phyloP scores from a whole-genome alignment of 2,888 invertebrate genomes.

The Trachelus tabidus region DNA sequence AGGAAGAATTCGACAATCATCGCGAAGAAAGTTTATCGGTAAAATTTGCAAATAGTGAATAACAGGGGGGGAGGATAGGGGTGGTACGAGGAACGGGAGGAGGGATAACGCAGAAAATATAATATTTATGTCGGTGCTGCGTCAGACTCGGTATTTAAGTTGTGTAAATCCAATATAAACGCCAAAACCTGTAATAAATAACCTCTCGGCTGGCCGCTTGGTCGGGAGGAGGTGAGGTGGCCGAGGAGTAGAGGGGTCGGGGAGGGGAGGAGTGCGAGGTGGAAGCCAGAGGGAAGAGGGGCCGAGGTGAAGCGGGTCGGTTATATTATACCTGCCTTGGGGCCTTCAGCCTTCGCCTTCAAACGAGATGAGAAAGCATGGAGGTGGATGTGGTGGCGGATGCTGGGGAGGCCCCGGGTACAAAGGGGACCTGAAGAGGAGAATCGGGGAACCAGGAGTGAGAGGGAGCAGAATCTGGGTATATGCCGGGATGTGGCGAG shows the following conservation, averaged over 20 bases:
- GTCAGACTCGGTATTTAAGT: constrained; percentile 61
- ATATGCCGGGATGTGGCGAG: constrained; percentile 1
- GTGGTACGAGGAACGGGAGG: too few species aligned
- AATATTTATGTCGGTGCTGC: constrained; percentile 61
- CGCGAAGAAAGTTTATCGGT: too few species aligned
- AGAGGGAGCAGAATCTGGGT: constrained; percentile 1
- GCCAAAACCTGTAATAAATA: constrained; percentile 63
- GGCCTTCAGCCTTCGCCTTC: constrained; percentile 55
- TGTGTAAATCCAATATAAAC: constrained; percentile 65
- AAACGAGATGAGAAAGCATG: constrained; percentile 59
- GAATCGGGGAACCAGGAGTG: constrained; percentile 16
- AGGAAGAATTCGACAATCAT: too few species aligned
- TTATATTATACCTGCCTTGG: constrained; percentile 59
- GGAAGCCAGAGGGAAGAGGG: constrained; percentile 14
- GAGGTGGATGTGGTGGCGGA: constrained; percentile 32
- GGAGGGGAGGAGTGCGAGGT: background rate
- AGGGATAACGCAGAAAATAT: constrained; percentile 44
- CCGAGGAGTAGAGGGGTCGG: background rate
- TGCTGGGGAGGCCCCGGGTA: constrained; percentile 7
- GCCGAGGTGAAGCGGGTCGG: constrained; percentile 26
- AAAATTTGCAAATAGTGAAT: too few species aligned
- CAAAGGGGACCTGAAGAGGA: constrained; percentile 5
- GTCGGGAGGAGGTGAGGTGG: constrained; percentile 8
- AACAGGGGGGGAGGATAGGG: too few species aligned
- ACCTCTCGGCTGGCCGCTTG: constrained; percentile 49